phyloP scores from a whole-genome alignment of 2,797 vertebrate genomes.

The Amniataba percoides region DNA sequence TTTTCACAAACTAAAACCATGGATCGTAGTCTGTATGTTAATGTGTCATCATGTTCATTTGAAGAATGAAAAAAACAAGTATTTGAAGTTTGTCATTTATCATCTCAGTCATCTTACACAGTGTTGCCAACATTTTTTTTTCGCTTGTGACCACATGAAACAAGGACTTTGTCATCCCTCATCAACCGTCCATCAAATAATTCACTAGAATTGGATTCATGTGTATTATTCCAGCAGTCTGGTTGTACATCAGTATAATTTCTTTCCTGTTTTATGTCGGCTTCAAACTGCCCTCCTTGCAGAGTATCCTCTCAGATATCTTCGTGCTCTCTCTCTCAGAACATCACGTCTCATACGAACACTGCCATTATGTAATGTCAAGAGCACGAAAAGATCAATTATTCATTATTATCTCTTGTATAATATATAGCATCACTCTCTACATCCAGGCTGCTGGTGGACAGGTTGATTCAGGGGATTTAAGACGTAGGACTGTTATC shows the following conservation, averaged over 20 bases:
- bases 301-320: slow-evolving; percentile 27
- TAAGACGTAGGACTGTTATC: neutral
- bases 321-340: slow-evolving; percentile 47
- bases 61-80: neutral
- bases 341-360: slow-evolving; percentile 52
- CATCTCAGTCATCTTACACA: neutral
- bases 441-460: slow-evolving; percentile 11
- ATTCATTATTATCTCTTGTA: slow-evolving; percentile 75
- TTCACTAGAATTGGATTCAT: neutral
- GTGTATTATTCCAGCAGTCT: neutral
- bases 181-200: neutral
- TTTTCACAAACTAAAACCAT: neutral
- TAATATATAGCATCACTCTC: slow-evolving; percentile 69
- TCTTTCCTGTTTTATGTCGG: slow-evolving; percentile 6
- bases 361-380: slow-evolving; percentile 66
- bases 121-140: neutral
- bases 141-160: neutral
- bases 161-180: neutral
- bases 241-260: slow-evolving; percentile 6
- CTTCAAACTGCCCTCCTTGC: slow-evolving; percentile 20
- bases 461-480: slow-evolving; percentile 39
- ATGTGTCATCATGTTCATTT: neutral
- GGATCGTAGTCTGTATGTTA: no score
- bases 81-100: neutral
- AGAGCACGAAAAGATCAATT: slow-evolving; percentile 65